Percentiles rank a stretch among this genome's conserved stretches.
These are phyloP conservation scores for Chirona hameri DNA, from an alignment of 2,888 invertebrate species.

Conservation along the genomic window DNA sequence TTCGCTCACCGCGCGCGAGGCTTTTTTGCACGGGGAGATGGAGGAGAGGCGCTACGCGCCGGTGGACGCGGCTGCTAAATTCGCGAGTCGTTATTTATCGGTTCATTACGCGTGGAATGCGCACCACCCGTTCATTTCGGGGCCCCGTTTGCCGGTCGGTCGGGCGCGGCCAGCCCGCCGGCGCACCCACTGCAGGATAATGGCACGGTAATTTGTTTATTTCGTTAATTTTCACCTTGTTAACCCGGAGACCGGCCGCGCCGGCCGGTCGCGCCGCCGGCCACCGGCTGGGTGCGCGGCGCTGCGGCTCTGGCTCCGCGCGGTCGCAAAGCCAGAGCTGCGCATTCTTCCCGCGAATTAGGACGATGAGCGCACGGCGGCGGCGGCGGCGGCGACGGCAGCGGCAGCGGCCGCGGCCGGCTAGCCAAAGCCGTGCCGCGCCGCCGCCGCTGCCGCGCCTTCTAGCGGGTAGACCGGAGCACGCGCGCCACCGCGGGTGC, in stretches of 20 bases:
- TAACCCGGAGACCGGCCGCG: background rate
- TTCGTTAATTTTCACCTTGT: conserved; percentile 29
- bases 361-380: background rate
- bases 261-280: background rate
- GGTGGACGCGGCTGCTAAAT: background rate
- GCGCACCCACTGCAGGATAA: background rate
- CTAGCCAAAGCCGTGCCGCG: no score
- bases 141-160: background rate
- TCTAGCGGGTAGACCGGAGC: conserved; percentile 1
- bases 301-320: background rate
- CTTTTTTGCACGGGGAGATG: background rate
- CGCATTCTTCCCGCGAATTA: background rate
- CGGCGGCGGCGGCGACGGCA: background rate
- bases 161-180: background rate
- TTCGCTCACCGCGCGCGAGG: background rate
- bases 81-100: background rate
- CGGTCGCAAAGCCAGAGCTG: background rate
- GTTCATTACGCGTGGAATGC: conserved; percentile 10
- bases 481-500: background rate
- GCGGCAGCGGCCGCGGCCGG: no score
- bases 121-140: background rate
- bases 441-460: no score
- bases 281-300: background rate
- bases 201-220: conserved; percentile 25
- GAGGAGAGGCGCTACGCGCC: background rate